These are phyloP conservation scores for Myiopsitta monachus DNA, from an alignment of 2,113 vertebrate genomes.

Conservation along the genomic window DNA sequence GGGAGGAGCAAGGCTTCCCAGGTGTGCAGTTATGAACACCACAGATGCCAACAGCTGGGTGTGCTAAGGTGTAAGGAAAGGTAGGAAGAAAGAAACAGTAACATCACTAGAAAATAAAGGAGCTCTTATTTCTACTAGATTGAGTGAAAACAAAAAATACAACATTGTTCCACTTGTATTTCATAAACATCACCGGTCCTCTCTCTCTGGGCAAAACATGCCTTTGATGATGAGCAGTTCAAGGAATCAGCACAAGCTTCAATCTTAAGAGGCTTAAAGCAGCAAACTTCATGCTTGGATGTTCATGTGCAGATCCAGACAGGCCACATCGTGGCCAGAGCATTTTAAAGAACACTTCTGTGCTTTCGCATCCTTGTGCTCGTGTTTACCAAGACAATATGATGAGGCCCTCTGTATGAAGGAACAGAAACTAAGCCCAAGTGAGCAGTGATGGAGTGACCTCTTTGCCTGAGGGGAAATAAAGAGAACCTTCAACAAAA, in stretches of 20 bases:
- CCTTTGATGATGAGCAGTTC: neutral
- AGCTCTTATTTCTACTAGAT: neutral
- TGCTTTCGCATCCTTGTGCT: neutral
- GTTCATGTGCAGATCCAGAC: neutral
- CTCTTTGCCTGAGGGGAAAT: neutral
- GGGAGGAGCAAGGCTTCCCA: neutral
- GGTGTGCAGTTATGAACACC: neutral
- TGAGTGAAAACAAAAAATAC: neutral
- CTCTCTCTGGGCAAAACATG: neutral
- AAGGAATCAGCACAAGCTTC: neutral
- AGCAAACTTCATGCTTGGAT: neutral
- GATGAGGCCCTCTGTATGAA: accelerated
- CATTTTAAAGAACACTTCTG: neutral
- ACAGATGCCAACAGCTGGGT: neutral
- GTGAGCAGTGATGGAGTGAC: neutral
- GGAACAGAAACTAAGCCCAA: neutral
- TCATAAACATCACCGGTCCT: neutral
- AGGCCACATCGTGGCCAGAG: neutral
- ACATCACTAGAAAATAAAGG: neutral
- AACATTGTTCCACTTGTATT: neutral
- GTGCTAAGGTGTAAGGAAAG: neutral
- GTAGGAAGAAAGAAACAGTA: neutral
- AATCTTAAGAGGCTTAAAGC: neutral
- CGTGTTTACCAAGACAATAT: accelerated
- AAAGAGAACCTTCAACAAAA: neutral